Base-by-base conservation (phyloP, 2,797 vertebrate genomes). In the Babyrousa celebensis region DNA sequence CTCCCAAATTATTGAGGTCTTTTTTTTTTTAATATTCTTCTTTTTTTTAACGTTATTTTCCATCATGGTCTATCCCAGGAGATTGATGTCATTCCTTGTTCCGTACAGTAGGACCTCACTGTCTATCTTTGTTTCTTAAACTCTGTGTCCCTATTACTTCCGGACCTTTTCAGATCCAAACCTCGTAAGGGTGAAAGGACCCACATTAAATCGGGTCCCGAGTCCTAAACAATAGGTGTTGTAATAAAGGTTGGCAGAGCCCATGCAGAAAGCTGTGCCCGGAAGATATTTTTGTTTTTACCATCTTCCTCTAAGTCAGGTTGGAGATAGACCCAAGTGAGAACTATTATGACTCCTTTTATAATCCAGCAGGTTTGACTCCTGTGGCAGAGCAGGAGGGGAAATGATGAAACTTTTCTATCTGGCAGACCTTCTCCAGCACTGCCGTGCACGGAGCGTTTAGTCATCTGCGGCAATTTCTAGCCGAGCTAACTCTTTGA, bases 81-180 rank as follows among this genome's bases (percentile, higher is more conserved):
- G 43, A 48, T 6, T 48, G 43, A 48, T 48, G 9, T 48, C 6
- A 10, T 48, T 48, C 43, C 43, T 1, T 10, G 43, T 48, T 6
- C 43, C 9, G 43, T 48, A 48, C 43, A 48, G 43, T 48, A 48
- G 43, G 43, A 48, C 9, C 43, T 48, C 43, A 10, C 6, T 48
- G 43, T 48, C 43, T 48, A 10, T 48, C 43, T 48, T 48, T 48
- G 43, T 48, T 87, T 67, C 89, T 70, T 18, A 60, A 91, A 75
- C 36, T 87, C 58, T 93, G 17, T n/a, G 17, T n/a, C 12, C 52
- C 43, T 32, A 21, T 82, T 15, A 20, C 6, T 23, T 92, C 40
- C 88, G 21, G 52, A 16, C 3, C 23, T 62, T 95, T 84, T 74
- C 90, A 90, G 67, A 84, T 10, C 29, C 43, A 91, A 70, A 65